Evolutionary conservation across 53 echinoderm and acorn worm species (phyloP), one percentile per base, ranked within the genome.

Genomic region (Crossaster papposus): DNA sequence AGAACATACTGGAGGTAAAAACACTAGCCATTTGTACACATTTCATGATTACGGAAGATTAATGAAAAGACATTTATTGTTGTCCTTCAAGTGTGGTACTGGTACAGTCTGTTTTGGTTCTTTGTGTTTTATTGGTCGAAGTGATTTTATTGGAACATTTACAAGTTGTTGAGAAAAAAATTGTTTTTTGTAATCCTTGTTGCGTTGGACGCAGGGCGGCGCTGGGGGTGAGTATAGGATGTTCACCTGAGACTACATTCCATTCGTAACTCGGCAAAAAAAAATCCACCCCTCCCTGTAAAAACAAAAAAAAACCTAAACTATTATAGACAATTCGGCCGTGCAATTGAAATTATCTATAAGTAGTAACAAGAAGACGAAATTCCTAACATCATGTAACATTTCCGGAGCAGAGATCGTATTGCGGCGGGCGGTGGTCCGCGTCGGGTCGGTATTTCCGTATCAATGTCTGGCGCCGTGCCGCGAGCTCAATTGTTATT

Each of bases 401-500:
- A 64, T 81, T 79, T 81, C 81, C 81, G 81, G 81, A 23, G 22
- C 52, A 6, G 33, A 23, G 68, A 62, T 81, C 63, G 33, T 51
- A 34, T 81, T 54, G 55, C 28, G 81, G 22, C 81, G 81, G 18
- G 33, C 81, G 18, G 58, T 20, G 74, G 35, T 14, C 36, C 36
- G 24, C 63, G n/a, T 4, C 58, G 44, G 64, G 64, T 81, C 58
- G 63, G 29, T 58, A 81, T 64, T 81, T 81, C 81, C 81, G 81
- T 81, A 58, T 17, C 58, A 2, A 58, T 58, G 58, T 20, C 22
- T 15, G 58, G 15, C 28, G 26, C 68, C 68, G 68, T 68, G n/a
- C 22, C 0, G 68, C n/a, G n/a, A n/a, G n/a, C 68, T n/a, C 28
- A 3, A 11, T 62, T 34, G 28, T 81, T 58, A 15, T 18, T 23